These are phyloP conservation scores for Tolmerus cingulatus DNA, from an alignment of 2,888 invertebrate genomes.

Conservation along the genomic window DNA sequence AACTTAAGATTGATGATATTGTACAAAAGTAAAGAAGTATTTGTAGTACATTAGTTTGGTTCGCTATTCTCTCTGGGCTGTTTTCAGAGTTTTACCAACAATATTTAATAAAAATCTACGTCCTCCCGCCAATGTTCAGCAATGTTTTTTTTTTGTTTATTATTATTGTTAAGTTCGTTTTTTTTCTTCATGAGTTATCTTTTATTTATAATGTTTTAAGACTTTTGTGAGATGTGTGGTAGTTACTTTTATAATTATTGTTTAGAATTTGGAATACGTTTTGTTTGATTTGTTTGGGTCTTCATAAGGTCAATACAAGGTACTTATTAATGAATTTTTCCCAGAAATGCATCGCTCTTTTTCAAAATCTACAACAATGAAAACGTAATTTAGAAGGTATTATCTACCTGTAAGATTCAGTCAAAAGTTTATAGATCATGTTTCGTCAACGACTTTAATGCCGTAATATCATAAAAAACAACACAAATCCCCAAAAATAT, in stretches of 20 bases:
- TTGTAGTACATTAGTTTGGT: not conserved
- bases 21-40: not conserved
- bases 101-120: not conserved
- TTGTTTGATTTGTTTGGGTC: not conserved
- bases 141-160: not conserved
- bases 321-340: not conserved
- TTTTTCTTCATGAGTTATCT: not conserved
- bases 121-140: not conserved
- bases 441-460: not conserved
- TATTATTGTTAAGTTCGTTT: not conserved
- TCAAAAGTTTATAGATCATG: not conserved
- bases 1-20: constrained; percentile 1
- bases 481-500: too few species aligned
- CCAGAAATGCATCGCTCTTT: not conserved
- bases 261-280: constrained; percentile 3
- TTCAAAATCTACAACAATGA: not conserved
- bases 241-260: not conserved
- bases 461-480: not conserved
- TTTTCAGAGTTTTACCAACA: not conserved
- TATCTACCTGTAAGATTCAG: not conserved
- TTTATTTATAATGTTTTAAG: not conserved
- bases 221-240: not conserved
- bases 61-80: not conserved
- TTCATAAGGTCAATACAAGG: constrained; percentile 22
- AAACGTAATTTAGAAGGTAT: not conserved